Conservation (phyloP, 2,888 invertebrate species). For the Ariolimax columbianus region DNA sequence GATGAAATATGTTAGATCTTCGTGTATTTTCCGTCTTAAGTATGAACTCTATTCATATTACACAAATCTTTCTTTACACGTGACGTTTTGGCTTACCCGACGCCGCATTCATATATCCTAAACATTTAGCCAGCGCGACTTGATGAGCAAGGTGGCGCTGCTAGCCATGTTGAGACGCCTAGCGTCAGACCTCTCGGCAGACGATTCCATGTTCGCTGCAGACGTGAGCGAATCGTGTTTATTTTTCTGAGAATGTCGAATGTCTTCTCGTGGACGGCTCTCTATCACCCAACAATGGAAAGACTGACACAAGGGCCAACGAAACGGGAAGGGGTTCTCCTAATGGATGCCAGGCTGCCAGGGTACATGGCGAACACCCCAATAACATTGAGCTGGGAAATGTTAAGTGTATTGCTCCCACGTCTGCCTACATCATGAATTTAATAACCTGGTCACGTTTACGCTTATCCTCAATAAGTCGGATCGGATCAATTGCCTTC, state of each 20-base stretch:
- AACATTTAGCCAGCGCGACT: not conserved
- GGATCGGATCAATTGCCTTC: no score
- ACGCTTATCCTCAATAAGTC: not conserved
- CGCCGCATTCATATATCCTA: not conserved
- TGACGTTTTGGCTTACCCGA: not conserved
- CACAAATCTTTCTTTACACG: constrained; percentile 4
- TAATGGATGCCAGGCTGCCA: constrained; percentile 26
- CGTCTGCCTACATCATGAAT: not conserved
- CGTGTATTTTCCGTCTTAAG: not conserved
- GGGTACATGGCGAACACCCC: not conserved
- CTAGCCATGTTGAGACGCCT: constrained; percentile 6
- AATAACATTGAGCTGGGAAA: constrained; percentile 11
- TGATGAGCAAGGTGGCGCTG: constrained; percentile 39
- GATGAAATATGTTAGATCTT: constrained; percentile 19
- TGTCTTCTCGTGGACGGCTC: constrained; percentile 7
- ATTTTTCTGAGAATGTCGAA: constrained; percentile 45
- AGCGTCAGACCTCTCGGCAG: constrained; percentile 39
- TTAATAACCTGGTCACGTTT: not conserved
- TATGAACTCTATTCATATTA: constrained; percentile 1
- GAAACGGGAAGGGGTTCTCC: not conserved
- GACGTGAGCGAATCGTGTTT: constrained; percentile 41
- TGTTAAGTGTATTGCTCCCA: constrained; percentile 21
- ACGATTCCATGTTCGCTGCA: constrained; percentile 39
- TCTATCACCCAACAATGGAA: constrained; percentile 21
- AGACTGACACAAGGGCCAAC: constrained; percentile 18